These are phyloP conservation scores for Lithophane ornitopus DNA, from an alignment of 2,888 invertebrate genomes.

Conservation along the genomic window DNA sequence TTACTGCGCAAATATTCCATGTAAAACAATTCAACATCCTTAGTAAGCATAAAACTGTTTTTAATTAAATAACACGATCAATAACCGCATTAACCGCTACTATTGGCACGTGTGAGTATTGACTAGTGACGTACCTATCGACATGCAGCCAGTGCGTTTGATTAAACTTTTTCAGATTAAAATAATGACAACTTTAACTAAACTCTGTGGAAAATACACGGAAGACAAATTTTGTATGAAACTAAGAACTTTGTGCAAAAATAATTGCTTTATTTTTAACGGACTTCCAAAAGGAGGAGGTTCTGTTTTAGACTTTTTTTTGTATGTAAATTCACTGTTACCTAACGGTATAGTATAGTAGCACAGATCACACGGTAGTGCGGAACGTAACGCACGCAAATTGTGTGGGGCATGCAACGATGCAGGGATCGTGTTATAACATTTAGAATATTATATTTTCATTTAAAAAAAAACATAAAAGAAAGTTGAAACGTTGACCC, in stretches of 20 bases:
- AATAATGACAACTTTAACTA: neutral
- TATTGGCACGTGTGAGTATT: slow-evolving; percentile 9
- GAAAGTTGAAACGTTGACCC: neutral
- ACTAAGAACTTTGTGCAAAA: neutral
- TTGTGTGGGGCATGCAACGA: neutral
- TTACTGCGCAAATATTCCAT: slow-evolving; percentile 35
- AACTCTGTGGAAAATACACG: neutral
- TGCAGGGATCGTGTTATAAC: neutral
- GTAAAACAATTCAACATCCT: slow-evolving; percentile 30
- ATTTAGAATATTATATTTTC: too few species aligned
- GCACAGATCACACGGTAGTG: neutral
- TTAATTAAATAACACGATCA: slow-evolving; percentile 32
- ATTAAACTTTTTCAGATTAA: slow-evolving; percentile 4
- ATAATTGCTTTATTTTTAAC: neutral
- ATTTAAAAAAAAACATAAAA: too few species aligned
- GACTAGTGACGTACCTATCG: neutral
- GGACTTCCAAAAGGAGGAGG: too few species aligned
- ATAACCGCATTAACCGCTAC: neutral
- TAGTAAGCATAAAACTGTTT: slow-evolving; percentile 24
- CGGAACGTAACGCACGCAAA: neutral
- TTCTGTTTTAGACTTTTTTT: too few species aligned
- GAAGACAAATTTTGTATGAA: neutral
- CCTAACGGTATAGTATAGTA: too few species aligned
- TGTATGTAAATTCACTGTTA: neutral
- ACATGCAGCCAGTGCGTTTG: neutral